Evolutionary conservation across 2,113 vertebrate species (phyloP).

Genomic region (Ondatra zibethicus): DNA sequence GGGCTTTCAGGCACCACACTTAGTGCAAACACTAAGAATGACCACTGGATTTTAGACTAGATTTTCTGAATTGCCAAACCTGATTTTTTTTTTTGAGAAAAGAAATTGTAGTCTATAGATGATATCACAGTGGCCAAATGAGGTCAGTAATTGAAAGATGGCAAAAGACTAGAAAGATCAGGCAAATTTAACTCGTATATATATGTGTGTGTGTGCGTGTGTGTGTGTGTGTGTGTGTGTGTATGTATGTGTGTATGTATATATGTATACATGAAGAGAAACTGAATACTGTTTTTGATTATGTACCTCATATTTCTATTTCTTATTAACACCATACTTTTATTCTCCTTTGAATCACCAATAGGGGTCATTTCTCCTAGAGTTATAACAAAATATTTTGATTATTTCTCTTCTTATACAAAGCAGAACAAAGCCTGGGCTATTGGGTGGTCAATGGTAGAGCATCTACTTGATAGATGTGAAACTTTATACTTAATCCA

Average conservation of each 20-base stretch:
- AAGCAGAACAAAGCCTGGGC: not conserved
- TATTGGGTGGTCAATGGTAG: not conserved
- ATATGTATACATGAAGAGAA: not conserved
- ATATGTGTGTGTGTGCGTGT: rapidly evolving
- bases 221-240: too few relatives aligned
- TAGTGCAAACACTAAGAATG: not conserved
- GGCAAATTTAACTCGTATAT: not conserved
- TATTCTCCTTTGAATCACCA: not conserved
- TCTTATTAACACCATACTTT: not conserved
- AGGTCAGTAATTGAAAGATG: not conserved
- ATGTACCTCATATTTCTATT: not conserved
- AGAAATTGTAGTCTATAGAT: not conserved
- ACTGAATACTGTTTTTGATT: not conserved
- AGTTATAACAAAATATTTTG: not conserved
- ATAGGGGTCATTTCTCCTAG: not conserved
- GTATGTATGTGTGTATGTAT: too few relatives aligned
- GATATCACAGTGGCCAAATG: rapidly evolving
- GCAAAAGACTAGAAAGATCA: not conserved
- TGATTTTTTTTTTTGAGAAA: not conserved
- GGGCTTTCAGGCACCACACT: rapidly evolving
- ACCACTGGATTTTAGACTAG: not conserved
- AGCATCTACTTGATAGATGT: not conserved
- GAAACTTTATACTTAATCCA: not conserved
- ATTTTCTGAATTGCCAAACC: not conserved
- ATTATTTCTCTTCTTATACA: not conserved